phyloP scores from a whole-genome alignment of 1,140 invertebrate genomes.

The Aphidius ervi region DNA sequence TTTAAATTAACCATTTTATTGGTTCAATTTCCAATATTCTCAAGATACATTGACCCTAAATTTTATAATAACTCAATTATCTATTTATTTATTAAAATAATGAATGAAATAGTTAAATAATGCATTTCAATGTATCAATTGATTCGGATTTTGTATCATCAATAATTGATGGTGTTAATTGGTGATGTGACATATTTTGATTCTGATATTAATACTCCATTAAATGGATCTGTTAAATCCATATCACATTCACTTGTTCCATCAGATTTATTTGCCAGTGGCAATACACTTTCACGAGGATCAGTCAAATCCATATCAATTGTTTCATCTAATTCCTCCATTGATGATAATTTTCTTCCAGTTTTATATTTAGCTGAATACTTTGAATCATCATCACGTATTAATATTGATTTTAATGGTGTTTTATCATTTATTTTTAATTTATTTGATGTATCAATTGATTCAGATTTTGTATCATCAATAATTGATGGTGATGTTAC shows the following conservation, averaged over 20 bases:
- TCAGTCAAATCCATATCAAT: no score
- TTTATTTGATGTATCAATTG: constrained; percentile 3
- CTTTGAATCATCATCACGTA: constrained; percentile 10
- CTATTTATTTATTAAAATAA: no score
- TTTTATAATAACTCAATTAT: no score
- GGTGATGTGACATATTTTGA: neutral
- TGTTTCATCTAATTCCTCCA: constrained; percentile 20
- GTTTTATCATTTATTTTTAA: constrained; percentile 4
- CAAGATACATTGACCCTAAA: no score
- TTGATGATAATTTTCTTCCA: constrained; percentile 20
- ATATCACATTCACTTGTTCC: constrained; percentile 14
- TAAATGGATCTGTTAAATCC: constrained; percentile 24
- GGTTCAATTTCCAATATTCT: no score
- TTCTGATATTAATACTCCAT: constrained; percentile 1
- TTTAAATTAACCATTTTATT: no score
- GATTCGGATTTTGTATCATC: no score
- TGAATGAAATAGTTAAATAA: no score
- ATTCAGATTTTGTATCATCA: neutral
- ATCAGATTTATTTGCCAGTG: neutral
- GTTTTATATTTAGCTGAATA: constrained; percentile 7
- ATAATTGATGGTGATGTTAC: neutral
- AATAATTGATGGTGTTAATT: no score
- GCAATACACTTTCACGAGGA: neutral
- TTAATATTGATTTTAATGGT: constrained; percentile 20
- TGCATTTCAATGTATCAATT: no score